A percentile compares a stretch with the other conserved stretches of the same genome.
Evolutionary conservation across 2,113 vertebrate genomes (phyloP).

Genomic region (Stegastes partitus): DNA sequence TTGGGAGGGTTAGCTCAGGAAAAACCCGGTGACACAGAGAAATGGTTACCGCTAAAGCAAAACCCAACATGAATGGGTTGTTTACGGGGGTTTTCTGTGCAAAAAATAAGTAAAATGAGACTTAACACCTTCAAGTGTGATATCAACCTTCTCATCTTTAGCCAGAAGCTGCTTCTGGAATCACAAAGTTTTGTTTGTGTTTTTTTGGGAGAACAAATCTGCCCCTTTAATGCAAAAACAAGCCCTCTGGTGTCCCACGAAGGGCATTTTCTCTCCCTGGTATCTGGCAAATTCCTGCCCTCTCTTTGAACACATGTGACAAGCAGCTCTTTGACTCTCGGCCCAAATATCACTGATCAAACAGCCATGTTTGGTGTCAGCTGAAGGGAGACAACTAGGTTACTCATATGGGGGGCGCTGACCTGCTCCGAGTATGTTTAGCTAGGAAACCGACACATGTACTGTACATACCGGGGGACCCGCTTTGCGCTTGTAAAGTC

Average conservation of each 20-base stretch:
- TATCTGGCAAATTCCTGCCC: constrained; percentile 70
- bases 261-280: constrained; percentile 52
- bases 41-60: neutral
- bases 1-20: neutral
- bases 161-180: neutral
- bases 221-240: constrained; percentile 51
- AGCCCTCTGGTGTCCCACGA: constrained; percentile 49
- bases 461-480: constrained; percentile 56
- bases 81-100: neutral
- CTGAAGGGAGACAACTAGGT: constrained; percentile 63
- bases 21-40: neutral
- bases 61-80: neutral
- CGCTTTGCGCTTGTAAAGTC: constrained; percentile 44
- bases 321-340: constrained; percentile 69
- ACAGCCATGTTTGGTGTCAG: constrained; percentile 69
- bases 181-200: constrained; percentile 1
- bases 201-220: neutral
- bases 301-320: constrained; percentile 72
- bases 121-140: neutral
- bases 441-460: constrained; percentile 63
- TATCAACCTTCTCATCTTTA: constrained; percentile 6
- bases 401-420: constrained; percentile 65
- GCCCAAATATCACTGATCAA: constrained; percentile 74
- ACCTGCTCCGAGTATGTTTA: constrained; percentile 64
- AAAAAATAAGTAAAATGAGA: neutral